Percentiles rank a stretch among this genome's conserved stretches.
Evolutionary conservation across 2,888 invertebrate genomes (phyloP).

Genomic region (Escarpia spicata): DNA sequence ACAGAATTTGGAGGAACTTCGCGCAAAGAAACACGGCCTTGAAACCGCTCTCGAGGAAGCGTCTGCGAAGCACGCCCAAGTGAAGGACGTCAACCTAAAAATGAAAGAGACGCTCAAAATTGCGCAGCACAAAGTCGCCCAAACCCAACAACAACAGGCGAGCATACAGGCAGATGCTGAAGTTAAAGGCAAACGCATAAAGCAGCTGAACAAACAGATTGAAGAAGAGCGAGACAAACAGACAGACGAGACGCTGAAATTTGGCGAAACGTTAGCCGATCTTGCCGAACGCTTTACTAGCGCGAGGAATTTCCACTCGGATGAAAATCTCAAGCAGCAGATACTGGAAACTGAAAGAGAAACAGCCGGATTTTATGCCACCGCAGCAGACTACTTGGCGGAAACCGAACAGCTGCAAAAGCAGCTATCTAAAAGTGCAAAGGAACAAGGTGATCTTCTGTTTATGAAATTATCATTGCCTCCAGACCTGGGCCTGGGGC

Average conservation of each 20-base stretch:
- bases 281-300: background rate
- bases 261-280: background rate
- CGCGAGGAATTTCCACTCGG: background rate
- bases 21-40: background rate
- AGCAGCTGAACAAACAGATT: background rate
- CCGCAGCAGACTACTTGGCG: background rate
- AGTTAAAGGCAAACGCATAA: background rate
- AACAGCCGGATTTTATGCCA: background rate
- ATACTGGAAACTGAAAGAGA: background rate
- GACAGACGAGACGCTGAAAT: background rate
- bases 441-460: background rate
- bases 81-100: constrained; percentile 41
- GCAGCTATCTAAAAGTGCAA: background rate
- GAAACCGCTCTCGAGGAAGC: background rate
- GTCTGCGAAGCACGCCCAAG: constrained; percentile 52
- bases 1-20: constrained; percentile 1
- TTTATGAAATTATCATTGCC: too few species aligned
- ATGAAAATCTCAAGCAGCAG: background rate
- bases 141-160: constrained; percentile 24
- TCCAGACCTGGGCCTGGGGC: too few species aligned
- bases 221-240: background rate
- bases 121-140: constrained; percentile 28
- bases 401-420: background rate
- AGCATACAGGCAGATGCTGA: background rate
- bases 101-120: constrained; percentile 30